Base-by-base conservation (phyloP, 2,113 vertebrate species). In the Ceuthmochares aereus region DNA sequence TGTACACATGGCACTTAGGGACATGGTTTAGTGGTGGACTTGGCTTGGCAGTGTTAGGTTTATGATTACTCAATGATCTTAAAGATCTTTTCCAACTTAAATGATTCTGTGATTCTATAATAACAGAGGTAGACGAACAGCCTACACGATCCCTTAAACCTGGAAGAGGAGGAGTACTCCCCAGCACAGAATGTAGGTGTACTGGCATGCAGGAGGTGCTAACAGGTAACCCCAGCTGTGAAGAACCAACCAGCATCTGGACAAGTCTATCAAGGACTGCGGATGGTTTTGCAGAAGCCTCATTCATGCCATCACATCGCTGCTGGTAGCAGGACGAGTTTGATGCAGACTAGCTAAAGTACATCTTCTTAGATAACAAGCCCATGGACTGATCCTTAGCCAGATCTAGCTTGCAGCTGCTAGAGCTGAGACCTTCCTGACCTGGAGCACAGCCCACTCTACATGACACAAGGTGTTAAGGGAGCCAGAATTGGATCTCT, bases 231-330 rank as follows among this genome's bases (percentile, higher is more conserved):
- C 10, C 6, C 20, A 75, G 40, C 43, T 68, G 13, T 66, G 63
- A 93, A 66, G 42, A 73, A 18, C 21, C n/a, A 67, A 49, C 29
- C 26, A 21, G 29, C 64, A 26, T 19, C 40, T 25, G 49, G 64
- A 68, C 13, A 62, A 86, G 30, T 20, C 40, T 73, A 26, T 25
- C 55, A 70, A 59, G 68, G 36, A 20, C 40, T 36, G 6, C 7
- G 25, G 6, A 47, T 85, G 30, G 19, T 84, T 92, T 66, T 51
- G 36, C 70, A 47, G 30, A 49, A 18, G 32, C 23, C 23, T 54
- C 0, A 0, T 36, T 76, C n/a, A 6, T 29, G 32, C 22, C n/a
- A 45, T n/a, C 12, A 16, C n/a, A 32, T 6, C 2, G 3, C 30
- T 60, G 29, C 54, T 69, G 47, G 36, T 18, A 59, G 51, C 51